Evolutionary conservation across 2,797 vertebrate genomes (phyloP).

Genomic region (Passerculus sandwichensis): DNA sequence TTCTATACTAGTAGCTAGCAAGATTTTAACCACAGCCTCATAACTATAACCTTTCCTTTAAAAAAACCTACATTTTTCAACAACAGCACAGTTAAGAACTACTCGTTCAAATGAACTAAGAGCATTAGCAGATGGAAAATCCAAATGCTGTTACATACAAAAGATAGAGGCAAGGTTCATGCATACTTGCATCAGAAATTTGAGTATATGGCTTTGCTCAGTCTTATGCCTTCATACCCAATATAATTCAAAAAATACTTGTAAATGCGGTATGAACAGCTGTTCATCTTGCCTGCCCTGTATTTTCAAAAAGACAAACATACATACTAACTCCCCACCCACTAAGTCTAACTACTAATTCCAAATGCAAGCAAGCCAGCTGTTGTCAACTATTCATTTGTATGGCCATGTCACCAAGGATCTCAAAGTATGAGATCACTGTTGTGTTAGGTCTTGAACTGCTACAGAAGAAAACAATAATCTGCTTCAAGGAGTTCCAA

Average conservation of each 20-base stretch:
- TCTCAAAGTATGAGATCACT: background rate
- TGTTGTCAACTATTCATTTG: background rate
- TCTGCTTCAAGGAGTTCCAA: background rate
- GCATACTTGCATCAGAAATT: background rate
- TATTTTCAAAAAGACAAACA: background rate
- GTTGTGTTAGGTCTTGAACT: background rate
- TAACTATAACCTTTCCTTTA: background rate
- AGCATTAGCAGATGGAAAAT: background rate
- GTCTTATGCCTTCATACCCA: background rate
- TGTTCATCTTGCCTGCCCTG: background rate
- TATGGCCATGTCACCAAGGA: rapidly evolving
- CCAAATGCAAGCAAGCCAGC: background rate
- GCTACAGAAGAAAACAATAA: background rate
- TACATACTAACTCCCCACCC: background rate
- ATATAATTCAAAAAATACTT: background rate
- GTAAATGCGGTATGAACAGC: background rate
- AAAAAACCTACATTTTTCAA: background rate
- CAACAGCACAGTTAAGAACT: background rate
- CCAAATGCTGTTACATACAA: background rate
- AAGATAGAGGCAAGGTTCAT: background rate
- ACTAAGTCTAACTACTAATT: background rate
- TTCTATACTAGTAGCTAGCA: background rate
- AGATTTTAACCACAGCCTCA: background rate
- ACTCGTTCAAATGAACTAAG: background rate
- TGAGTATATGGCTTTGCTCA: background rate